Base-by-base conservation (phyloP, 1,140 invertebrate genomes). In the Chironomus tepperi region DNA sequence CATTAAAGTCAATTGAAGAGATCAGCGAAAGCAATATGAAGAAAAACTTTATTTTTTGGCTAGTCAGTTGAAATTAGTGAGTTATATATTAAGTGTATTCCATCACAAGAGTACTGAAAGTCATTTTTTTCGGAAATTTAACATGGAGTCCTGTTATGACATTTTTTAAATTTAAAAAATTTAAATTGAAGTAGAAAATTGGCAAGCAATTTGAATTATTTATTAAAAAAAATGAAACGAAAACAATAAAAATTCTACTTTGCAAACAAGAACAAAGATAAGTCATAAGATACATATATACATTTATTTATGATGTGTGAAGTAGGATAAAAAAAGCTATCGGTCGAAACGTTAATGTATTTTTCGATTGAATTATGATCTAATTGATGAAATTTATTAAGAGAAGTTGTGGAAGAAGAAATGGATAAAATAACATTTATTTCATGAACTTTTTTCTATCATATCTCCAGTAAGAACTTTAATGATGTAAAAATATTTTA, bases 361-460 rank as follows among this genome's bases (percentile, higher is more conserved):
- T 70, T 57, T 57, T 18, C 65, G 16, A 70, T 70, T 18, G 65
- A 70, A 70, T 70, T 70, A 70, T 21, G 19, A 16, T 70, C 65
- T 70, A 70, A 70, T 70, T 70, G 65, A 70, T 70, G 65, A 70
- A 70, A 18, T 70, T 70, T 70, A 57, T 57, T 57, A 12, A n/a
- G 12, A 57, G n/a, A 57, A 57, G 47, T n/a, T 57, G 47, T 57
- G n/a, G 47, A 12, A 34, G 24, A 5, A 12, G 47, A 12, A 12
- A 57, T 57, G 47, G 10, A 57, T 57, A 15, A 15, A 57, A 57
- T 15, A 57, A 57, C 12, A 34, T 34, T 34, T 34, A 2, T 34
- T 2, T 5, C 5, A 34, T 34, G 24, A n/a, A n/a, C n/a, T n/a
- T n/a, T n/a, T n/a, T n/a, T n/a, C n/a, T n/a, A n/a, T n/a, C n/a